Conservation (phyloP, 1,140 invertebrate species). For the Neodiprion fabricii region DNA sequence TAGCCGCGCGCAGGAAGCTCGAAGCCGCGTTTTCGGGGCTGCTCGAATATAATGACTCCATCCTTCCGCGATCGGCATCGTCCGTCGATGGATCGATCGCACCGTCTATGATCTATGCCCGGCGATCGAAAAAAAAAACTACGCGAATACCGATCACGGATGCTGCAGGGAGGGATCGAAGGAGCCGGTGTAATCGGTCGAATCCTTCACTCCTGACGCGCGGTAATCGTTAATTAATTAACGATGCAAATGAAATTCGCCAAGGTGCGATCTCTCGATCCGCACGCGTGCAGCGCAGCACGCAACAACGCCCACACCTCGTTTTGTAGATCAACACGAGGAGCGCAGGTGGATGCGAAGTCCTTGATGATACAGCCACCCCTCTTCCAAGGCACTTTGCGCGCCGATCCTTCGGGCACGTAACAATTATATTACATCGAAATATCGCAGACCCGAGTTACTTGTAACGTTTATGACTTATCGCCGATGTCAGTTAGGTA, state of each 20-base stretch:
- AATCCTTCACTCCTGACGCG: no score
- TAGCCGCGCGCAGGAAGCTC: neutral
- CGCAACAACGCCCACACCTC: neutral
- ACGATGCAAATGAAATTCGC: slow-evolving; percentile 1
- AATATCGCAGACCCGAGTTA: neutral
- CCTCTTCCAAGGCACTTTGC: no score
- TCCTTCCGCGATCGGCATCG: no score
- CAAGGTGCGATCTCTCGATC: neutral
- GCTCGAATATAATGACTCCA: no score
- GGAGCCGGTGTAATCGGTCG: no score
- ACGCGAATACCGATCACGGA: no score
- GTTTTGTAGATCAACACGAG: neutral
- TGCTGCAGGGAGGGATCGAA: no score
- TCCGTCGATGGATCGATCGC: no score
- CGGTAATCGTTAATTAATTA: neutral
- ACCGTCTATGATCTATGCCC: neutral
- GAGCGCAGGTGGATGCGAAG: no score
- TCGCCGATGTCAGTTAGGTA: neutral
- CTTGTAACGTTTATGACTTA: neutral
- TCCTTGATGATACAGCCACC: no score
- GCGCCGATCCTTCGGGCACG: neutral
- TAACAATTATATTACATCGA: neutral
- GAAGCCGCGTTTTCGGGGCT: no score
- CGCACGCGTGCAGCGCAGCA: neutral
- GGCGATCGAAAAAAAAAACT: neutral